Conservation (phyloP, 1,140 invertebrate species). For the Subanguina moxae region DNA sequence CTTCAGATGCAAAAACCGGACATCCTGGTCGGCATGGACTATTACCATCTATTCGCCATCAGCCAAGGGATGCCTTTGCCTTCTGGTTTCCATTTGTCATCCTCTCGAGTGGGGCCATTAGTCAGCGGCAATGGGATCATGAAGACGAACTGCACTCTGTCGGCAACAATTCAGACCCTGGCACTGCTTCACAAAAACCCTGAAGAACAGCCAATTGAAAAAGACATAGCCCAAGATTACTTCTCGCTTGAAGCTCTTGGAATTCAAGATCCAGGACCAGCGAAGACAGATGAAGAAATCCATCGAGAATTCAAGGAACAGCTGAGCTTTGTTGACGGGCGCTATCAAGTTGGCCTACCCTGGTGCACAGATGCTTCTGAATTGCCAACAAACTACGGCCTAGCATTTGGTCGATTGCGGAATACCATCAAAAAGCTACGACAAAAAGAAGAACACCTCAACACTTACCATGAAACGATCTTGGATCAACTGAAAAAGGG, state of each 20-base stretch:
- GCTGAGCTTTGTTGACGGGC: conserved; percentile 2
- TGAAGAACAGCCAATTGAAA: too few species aligned
- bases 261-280: too few species aligned
- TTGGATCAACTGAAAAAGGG: not conserved
- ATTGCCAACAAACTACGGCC: conserved; percentile 7
- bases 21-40: not conserved
- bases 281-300: too few species aligned
- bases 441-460: not conserved
- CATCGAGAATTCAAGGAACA: conserved; percentile 9
- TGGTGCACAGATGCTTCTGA: not conserved
- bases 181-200: too few species aligned
- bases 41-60: not conserved
- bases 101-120: not conserved
- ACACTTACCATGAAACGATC: not conserved
- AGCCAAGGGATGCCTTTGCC: not conserved
- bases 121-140: not conserved
- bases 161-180: too few species aligned
- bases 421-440: not conserved
- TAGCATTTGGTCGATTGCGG: not conserved
- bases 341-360: conserved; percentile 4
- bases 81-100: not conserved
- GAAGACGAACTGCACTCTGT: too few species aligned
- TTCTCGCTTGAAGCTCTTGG: too few species aligned
- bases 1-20: not conserved
- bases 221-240: too few species aligned